Evolutionary conservation across 1,140 invertebrate species (phyloP), one percentile per base, ranked within the genome.

Genomic region (Caenorhabditis briggsae): DNA sequence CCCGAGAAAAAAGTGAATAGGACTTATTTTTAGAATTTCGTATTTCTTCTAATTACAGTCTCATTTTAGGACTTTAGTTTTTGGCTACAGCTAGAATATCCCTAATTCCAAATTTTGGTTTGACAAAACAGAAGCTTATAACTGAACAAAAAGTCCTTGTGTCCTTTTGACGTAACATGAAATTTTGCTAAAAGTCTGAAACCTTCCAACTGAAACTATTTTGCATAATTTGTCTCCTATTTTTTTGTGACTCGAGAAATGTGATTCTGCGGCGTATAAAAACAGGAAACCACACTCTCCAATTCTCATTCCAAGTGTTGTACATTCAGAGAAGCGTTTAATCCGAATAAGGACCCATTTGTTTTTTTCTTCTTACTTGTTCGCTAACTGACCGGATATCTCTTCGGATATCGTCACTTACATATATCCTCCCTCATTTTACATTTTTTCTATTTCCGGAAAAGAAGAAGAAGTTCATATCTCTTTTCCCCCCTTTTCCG

Each of bases 371-470:
- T 33, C 33, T 33, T 1, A 33, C 33, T 33, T 3, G 33, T 33
- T 33, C 33, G 33, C 33, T 33, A 33, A 33, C 33, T 33, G 33
- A 33, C 33, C 33, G 33, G 33, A 33, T 33, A 33, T 33, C 33
- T 33, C 33, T 33, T 33, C 33, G 33, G 33, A 33, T 78, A 18
- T 41, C 70, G 70, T 78, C 70, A 78, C 20, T 53, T 53, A 7
- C 43, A n/a, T 46, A 46, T 58, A 58, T 70, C 41, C 64, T 33
- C 64, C 64, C 41, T 70, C 64, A 70, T 23, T 64, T 64, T 64
- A 14, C 9, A n/a, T 25, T 33, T 33, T 33, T 1, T 70, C 64
- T 78, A 78, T 53, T 78, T 78, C 70, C 70, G 70, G 70, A 5
- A 2, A 23, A 70, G 14, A 9, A 53, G 23, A 61, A 11, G 12